Conservation (phyloP, 37 sponge, comb jelly and placozoan species). For the Haliclona indistincta region DNA sequence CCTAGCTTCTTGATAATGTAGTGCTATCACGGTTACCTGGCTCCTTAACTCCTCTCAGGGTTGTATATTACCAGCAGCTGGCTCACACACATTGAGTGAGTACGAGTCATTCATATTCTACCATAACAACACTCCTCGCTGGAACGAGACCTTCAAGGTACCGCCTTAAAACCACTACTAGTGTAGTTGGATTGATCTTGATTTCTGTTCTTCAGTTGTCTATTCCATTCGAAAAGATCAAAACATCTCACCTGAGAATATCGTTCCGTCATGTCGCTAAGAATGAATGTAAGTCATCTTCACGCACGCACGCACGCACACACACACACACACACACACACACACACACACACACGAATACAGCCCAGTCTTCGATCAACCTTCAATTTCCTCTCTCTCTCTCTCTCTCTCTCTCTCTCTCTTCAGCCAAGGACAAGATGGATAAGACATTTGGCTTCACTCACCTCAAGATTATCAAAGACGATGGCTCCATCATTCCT, state of each 20-base stretch:
- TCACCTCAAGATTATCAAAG: conserved; percentile 69
- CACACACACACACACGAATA: not conserved
- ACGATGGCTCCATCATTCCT: conserved; percentile 65
- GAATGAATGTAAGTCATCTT: conserved; percentile 45
- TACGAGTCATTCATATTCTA: conserved; percentile 75
- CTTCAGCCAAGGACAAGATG: conserved; percentile 55
- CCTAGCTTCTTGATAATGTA: not conserved
- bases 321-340: too few relatives aligned
- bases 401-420: not conserved
- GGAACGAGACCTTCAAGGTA: conserved; percentile 78
- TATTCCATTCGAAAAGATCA: conserved; percentile 55
- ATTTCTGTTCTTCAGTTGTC: conserved; percentile 22
- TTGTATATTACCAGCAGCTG: conserved; percentile 52
- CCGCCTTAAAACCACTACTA: not conserved
- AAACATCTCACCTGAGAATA: conserved; percentile 61
- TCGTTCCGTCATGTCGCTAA: conserved; percentile 78
- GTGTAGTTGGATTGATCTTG: not conserved
- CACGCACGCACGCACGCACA: not conserved
- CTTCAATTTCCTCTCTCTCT: not conserved
- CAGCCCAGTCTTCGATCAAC: not conserved
- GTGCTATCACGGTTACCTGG: not conserved
- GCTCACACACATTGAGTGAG: conserved; percentile 14
- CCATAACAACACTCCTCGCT: conserved; percentile 78
- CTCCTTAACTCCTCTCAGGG: conserved; percentile 37
- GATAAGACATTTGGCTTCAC: conserved; percentile 80